Base-by-base conservation (phyloP, 2,113 vertebrate genomes). In the Benitochromis conjunctus region DNA sequence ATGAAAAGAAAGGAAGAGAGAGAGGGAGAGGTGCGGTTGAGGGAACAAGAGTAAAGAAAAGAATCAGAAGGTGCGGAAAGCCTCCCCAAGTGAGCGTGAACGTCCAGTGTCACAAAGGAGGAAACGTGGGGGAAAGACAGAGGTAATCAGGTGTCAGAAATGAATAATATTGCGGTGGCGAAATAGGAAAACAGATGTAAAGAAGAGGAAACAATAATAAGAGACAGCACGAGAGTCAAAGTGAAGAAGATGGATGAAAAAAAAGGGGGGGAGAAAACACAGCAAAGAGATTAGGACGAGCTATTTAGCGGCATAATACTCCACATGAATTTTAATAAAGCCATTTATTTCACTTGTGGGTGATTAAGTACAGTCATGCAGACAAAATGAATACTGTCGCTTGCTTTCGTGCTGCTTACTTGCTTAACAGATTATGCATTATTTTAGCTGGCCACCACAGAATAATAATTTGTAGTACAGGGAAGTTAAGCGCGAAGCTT, bases 251-350 rank as follows among this genome's bases (percentile, higher is more conserved):
- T 21, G 55, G 85, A 86, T 71, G 24, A 46, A 51, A 74, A 71
- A 69, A 54, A 3, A 36, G 5, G 7, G 48, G 16, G 9, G 43
- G 14, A 34, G 10, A 66, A 83, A 86, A 60, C 36, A 14, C 31
- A 31, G 58, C 2, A 11, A 76, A 24, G 51, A 78, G 81, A 90
- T 83, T 53, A 79, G 36, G 43, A 51, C 8, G 10, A 60, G 53
- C 34, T 57, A 69, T 81, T 81, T 84, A 81, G 36, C 84, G 3
- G 6, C 38, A 74, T 10, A 36, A 83, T 38, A 62, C 85, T 10
- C 6, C 10, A 24, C 74, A 81, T 79, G 56, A 88, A 88, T 89
- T 82, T 87, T 76, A 87, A 88, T 80, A 81, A 79, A 81, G 43
- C 3, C 18, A 41, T 82, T 77, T 38, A 58, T 58, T 84, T 56